Base-by-base conservation (phyloP, 1,140 invertebrate species). In the Macrobrachium rosenbergii region DNA sequence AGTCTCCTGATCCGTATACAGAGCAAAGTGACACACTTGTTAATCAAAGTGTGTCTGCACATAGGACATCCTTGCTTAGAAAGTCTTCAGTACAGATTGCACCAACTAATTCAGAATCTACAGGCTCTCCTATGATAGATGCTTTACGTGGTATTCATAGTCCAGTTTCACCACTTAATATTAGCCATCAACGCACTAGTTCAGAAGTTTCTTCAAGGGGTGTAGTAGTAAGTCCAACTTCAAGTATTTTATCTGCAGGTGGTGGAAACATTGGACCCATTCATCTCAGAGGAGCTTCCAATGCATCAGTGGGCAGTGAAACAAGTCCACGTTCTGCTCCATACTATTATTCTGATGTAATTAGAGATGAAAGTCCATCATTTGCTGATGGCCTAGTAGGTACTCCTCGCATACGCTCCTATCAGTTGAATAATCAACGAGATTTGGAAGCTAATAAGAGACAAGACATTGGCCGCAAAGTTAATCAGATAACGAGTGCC, bases 401-500 rank as follows among this genome's bases (percentile, higher is more conserved):
- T n/a, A 86, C 87, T 43, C 83, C 87, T 60, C 84, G 85, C 62
- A 77, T 87, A 12, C 60, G 89, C 64, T 87, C 87, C 73, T 28
- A 90, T 89, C 43, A 88, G 75, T 21, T 91, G 86, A 82, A 89
- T 90, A 88, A 90, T 88, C 83, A 92, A 90, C 28, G 90, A 88
- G 72, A 89, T 67, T 62, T 90, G 82, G 60, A 89, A 60, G 87
- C 91, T 73, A 94, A 94, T 91, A 95, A 96, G 92, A 93, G 95
- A 12, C 93, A 93, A 91, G 95, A 96, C 91, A 95, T 96, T 78
- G 95, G 95, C 10, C 94, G 95, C 88, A 96, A 96, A 89, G 95
- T 96, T 60, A 96, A 97, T 91, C 95, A 95, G 5, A 96, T 96
- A 59, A 89, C 73, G 11, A 87, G 83, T 87, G 72, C 80, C 69